Evolutionary conservation across 2,797 vertebrate genomes (phyloP).

Genomic region (Oreochromis mossambicus): DNA sequence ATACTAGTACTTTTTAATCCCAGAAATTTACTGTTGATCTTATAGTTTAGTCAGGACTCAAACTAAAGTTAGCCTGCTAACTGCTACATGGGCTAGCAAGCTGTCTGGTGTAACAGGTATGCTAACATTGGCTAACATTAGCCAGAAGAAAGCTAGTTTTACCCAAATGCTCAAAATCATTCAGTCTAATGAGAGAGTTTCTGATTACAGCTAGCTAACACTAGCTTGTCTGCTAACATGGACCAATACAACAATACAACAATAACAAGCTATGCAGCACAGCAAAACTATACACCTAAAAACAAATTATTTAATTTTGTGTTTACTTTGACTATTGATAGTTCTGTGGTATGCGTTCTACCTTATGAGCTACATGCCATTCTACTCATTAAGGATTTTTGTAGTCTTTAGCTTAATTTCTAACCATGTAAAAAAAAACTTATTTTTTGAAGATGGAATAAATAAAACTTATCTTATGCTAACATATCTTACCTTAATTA

Average conservation of each 20-base stretch:
- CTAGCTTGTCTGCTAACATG: background rate
- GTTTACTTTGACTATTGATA: background rate
- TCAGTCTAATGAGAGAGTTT: background rate
- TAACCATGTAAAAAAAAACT: background rate
- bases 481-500: background rate
- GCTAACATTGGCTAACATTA: background rate
- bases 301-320: background rate
- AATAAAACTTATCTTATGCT: background rate
- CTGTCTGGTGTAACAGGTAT: background rate
- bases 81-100: background rate
- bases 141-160: background rate
- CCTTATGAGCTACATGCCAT: background rate
- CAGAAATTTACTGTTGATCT: background rate
- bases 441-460: background rate
- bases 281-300: background rate
- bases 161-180: background rate
- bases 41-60: rapidly evolving
- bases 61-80: background rate
- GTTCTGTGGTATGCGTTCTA: background rate
- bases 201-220: background rate
- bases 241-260: background rate
- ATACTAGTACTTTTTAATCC: background rate
- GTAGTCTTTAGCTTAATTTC: background rate
- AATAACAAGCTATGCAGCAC: background rate
- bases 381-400: background rate